phyloP scores from a whole-genome alignment of 2,888 invertebrate species.

The Conops quadrifasciatus region DNA sequence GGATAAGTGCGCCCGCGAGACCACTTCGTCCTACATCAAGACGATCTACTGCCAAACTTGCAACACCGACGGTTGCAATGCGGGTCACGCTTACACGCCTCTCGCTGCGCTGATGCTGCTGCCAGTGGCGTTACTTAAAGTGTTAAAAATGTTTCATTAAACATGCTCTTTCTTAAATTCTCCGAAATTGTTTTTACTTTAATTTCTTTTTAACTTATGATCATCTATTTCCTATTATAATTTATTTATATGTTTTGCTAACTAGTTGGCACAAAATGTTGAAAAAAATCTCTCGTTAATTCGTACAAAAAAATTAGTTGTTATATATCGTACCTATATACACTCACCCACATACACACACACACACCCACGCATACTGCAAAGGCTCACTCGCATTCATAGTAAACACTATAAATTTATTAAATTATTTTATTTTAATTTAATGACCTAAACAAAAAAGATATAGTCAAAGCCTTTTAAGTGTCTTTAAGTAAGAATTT shows the following conservation, averaged over 20 bases:
- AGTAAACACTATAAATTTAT: neutral
- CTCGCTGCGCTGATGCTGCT: slow-evolving; percentile 51
- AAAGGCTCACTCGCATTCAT: neutral
- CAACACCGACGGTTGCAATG: slow-evolving; percentile 63
- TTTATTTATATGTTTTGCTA: neutral
- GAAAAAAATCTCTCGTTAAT: neutral
- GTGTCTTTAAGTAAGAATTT: slow-evolving; percentile 19
- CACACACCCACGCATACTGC: neutral
- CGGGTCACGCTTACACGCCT: slow-evolving; percentile 52
- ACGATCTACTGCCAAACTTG: slow-evolving; percentile 64
- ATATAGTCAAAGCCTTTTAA: neutral
- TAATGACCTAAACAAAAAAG: neutral
- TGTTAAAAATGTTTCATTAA: slow-evolving; percentile 22
- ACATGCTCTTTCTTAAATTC: slow-evolving; percentile 23
- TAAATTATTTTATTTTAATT: neutral
- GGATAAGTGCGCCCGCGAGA: slow-evolving; percentile 61
- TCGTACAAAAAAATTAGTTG: no score
- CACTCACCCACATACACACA: neutral
- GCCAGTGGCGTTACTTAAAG: slow-evolving; percentile 43
- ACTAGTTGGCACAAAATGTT: neutral
- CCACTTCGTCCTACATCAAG: slow-evolving; percentile 63
- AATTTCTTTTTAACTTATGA: neutral
- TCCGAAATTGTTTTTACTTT: neutral
- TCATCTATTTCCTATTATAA: neutral
- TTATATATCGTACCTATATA: neutral